Conservation (phyloP, 2,113 vertebrate species). For the Oryzias melastigma region DNA sequence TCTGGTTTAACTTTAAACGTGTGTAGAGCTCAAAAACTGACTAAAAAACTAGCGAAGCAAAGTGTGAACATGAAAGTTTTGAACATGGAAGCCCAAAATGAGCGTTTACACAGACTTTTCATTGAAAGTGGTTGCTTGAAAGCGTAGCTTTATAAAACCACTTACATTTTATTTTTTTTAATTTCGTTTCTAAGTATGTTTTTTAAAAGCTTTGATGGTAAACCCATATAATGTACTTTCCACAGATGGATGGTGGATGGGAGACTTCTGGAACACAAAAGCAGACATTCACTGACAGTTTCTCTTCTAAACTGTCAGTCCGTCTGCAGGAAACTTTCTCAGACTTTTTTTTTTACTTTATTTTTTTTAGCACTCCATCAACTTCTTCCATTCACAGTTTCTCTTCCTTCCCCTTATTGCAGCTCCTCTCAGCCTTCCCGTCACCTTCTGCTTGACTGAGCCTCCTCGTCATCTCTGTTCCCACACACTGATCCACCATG, state of each 20-base stretch:
- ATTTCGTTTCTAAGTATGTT: neutral
- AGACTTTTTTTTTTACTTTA: slow-evolving; percentile 5
- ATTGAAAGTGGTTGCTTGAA: too few relatives aligned
- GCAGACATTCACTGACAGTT: slow-evolving; percentile 8
- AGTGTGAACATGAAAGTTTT: too few relatives aligned
- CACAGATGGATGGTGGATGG: slow-evolving; percentile 1
- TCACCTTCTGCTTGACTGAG: neutral
- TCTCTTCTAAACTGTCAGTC: slow-evolving; percentile 42
- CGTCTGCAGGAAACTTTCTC: slow-evolving; percentile 33
- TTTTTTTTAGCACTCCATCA: slow-evolving; percentile 20
- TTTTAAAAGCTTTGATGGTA: neutral
- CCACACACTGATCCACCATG: neutral
- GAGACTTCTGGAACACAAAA: neutral
- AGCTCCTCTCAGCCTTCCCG: slow-evolving; percentile 2
- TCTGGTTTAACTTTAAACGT: too few relatives aligned
- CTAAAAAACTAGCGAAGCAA: too few relatives aligned
- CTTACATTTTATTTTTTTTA: too few relatives aligned
- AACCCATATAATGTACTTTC: slow-evolving; percentile 2
- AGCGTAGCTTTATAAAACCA: too few relatives aligned
- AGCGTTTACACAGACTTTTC: too few relatives aligned
- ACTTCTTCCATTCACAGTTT: neutral
- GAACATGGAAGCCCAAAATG: too few relatives aligned
- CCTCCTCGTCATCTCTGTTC: slow-evolving; percentile 7
- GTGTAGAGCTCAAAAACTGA: too few relatives aligned
- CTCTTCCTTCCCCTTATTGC: neutral